Evolutionary conservation across 2,888 invertebrate species (phyloP), one percentile per base, ranked within the genome.

Genomic region (Corbicula japonica): DNA sequence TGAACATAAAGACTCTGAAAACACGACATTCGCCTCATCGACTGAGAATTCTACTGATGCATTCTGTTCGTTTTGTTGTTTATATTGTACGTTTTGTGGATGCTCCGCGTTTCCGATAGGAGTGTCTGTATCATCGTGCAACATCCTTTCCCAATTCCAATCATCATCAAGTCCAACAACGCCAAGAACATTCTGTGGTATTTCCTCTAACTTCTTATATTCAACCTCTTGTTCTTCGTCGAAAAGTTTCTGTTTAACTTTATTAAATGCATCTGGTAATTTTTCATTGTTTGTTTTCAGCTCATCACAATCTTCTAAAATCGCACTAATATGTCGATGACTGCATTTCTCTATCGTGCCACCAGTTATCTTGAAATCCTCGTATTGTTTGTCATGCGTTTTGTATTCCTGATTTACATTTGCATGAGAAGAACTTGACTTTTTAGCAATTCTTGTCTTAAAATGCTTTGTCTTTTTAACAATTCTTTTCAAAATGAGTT

Each of bases 161-260:
- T 41, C 30, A 48, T 65, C 38, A 35, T 18, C 52, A 21, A n/a
- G 28, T 18, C 26, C 41, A 5, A 62, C 2, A 18, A 30, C 44
- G 1, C 21, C 75, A 10, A 68, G 46, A 26, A 68, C 32, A 32
- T 75, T 68, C 46, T 61, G 68, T 12, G 68, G 54, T 41, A 44
- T 41, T 23, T 56, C 63, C n/a, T 56, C 18, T 35, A 38, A 21
- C 12, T 23, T 35, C n/a, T 48, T 8, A 34, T 48, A 52, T n/a
- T n/a, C n/a, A n/a, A n/a, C n/a, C n/a, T n/a, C n/a, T n/a, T n/a
- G 56, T 30, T 69, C 44, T 18, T 44, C 21, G 44, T 65, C 35
- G 46, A 75, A 69, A 6, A 69, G 38, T 23, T 52, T 28, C 32
- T 60, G 66, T 54, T 75, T 68, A 35, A 52, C 62, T n/a, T 52